Evolutionary conservation across 2,888 invertebrate species (phyloP).

Genomic region (Pristionchus mayeri): DNA sequence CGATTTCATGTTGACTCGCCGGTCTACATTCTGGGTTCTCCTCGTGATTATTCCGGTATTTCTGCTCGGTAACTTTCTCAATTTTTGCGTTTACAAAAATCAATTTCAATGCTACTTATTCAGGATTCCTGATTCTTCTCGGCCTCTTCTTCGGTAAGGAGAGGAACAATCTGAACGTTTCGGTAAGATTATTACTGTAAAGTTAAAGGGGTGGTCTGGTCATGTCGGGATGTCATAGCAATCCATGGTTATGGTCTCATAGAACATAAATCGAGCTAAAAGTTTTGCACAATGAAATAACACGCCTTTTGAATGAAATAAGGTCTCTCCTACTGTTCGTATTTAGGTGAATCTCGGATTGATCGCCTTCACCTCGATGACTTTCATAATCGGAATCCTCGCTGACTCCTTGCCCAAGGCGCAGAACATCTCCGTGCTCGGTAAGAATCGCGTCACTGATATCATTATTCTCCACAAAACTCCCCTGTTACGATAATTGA

Average conservation of each 20-base stretch:
- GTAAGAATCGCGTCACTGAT: background rate
- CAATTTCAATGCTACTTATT: no score
- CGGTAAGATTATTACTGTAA: background rate
- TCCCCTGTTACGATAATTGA: no score
- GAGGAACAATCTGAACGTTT: background rate
- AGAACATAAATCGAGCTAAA: no score
- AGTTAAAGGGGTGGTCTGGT: no score
- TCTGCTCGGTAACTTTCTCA: no score
- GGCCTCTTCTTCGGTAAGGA: conserved; percentile 29
- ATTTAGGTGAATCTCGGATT: conserved; percentile 17
- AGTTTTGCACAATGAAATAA: no score
- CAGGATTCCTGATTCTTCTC: conserved; percentile 33
- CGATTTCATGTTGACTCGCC: background rate
- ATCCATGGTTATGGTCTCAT: no score
- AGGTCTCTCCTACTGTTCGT: background rate
- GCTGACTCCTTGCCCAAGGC: conserved; percentile 27
- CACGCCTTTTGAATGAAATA: no score
- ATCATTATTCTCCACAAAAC: no score
- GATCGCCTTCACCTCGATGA: conserved; percentile 32
- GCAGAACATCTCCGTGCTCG: background rate
- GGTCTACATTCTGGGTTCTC: background rate
- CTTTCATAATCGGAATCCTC: conserved; percentile 36
- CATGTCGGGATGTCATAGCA: no score
- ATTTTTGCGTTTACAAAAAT: no score
- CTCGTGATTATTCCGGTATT: background rate